Conservation (phyloP, 2,113 vertebrate genomes). For the Potamarius usumacintae region DNA sequence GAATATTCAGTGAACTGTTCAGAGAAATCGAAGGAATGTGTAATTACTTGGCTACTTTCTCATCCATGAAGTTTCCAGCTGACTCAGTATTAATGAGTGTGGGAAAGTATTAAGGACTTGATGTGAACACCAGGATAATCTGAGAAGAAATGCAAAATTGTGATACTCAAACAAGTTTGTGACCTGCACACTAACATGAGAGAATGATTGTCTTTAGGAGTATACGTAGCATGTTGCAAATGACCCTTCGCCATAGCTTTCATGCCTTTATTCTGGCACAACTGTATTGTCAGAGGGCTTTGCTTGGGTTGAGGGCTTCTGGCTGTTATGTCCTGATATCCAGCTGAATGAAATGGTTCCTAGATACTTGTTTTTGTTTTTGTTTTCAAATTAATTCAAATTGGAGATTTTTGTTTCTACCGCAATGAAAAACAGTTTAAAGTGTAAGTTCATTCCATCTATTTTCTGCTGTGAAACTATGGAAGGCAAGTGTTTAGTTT, state of each 20-base stretch:
- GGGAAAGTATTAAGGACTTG: neutral
- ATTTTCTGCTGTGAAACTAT: neutral
- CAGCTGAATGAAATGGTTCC: neutral
- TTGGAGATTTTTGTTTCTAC: neutral
- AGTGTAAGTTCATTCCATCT: neutral
- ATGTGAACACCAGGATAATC: neutral
- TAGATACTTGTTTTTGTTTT: neutral
- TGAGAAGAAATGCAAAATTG: neutral
- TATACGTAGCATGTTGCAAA: neutral
- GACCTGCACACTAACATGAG: neutral
- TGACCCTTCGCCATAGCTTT: neutral
- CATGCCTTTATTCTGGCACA: neutral
- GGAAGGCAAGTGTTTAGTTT: neutral
- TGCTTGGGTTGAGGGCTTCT: neutral
- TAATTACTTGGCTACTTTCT: constrained; percentile 6
- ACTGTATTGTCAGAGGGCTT: neutral
- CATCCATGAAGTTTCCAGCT: neutral
- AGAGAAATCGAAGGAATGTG: neutral
- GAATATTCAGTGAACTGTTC: neutral
- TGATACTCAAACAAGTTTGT: neutral
- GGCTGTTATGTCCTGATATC: neutral
- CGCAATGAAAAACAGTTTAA: neutral
- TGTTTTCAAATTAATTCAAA: neutral
- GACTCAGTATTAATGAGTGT: neutral
- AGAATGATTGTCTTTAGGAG: neutral